Evolutionary conservation across 2,888 invertebrate genomes (phyloP), one percentile per base, ranked within the genome.

Genomic region (Galeruca laticollis): DNA sequence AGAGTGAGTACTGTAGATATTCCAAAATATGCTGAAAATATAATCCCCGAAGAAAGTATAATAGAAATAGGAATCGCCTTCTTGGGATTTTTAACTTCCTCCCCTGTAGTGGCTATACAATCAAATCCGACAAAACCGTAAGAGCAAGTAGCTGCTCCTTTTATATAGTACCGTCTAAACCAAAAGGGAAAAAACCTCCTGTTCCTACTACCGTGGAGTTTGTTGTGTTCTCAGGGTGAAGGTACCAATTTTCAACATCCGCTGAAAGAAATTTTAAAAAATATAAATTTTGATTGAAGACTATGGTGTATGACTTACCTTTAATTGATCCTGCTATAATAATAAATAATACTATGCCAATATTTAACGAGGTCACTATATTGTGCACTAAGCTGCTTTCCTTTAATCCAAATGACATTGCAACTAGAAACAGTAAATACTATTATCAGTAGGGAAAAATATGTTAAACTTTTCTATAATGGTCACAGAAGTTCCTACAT

Each of bases 41-140:
- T 93, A 59, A 95, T 90, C 0, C 92, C 87, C 69, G 98, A 87
- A 0, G 97, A 96, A 0, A 90, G 87, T 15, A 96, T 91, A 73
- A 98, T 96, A 2, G 96, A 92, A 76, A 96, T 89, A 0, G 97
- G 97, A 72, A 98, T 96, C 3, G 93, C 90, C 85, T 90, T 91
- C 85, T 94, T 93, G 0, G 97, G 97, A 79, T 94, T 92, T 70
- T 90, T 91, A 0, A 94, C 96, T 86, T 98, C 97, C 84, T 97
- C 97, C 6, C 96, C 94, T 13, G 94, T 92, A 0, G 94, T 94
- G 18, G 94, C 94, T 69, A 94, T 95, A 82, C 94, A 94, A 86
- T 97, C 97, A 86, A 97, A 97, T 0, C 97, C 97, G 70, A 97
- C 94, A 81, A 96, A 97, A 5, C 95, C 96, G 83, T 96, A 97